Conservation (phyloP, 1,140 invertebrate genomes). For the Calephelis virginiensis region DNA sequence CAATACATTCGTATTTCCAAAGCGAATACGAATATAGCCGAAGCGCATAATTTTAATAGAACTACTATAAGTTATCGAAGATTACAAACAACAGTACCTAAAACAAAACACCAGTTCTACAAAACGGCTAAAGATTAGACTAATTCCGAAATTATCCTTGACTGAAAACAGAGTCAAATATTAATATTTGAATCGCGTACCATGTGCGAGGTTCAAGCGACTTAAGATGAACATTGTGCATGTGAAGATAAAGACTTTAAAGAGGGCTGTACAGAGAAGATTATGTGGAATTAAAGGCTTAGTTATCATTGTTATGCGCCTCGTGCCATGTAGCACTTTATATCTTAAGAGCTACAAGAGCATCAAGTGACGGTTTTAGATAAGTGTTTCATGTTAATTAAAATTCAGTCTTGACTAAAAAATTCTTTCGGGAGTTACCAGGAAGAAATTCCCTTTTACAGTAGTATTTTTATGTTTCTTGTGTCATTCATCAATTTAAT, state of each 20-base stretch:
- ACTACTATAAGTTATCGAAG: too few relatives aligned
- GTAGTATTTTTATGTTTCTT: too few relatives aligned
- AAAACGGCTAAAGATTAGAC: background rate
- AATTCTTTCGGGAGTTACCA: too few relatives aligned
- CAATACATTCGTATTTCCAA: too few relatives aligned
- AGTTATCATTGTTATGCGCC: slow-evolving; percentile 28
- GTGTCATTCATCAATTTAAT: too few relatives aligned
- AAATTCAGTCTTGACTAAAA: background rate
- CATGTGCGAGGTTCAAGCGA: slow-evolving; percentile 18
- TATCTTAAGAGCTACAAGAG: background rate
- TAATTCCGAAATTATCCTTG: slow-evolving; percentile 1
- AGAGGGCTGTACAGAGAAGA: slow-evolving; percentile 27
- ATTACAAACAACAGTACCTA: too few relatives aligned
- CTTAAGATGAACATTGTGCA: slow-evolving; percentile 24
- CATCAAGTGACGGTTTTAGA: background rate
- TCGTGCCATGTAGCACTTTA: slow-evolving; percentile 7
- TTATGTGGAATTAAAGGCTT: slow-evolving; percentile 32
- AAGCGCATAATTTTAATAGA: too few relatives aligned
- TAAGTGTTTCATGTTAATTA: background rate
- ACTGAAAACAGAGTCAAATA: slow-evolving; percentile 18
- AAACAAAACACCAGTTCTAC: too few relatives aligned
- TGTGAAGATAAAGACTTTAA: slow-evolving; percentile 29
- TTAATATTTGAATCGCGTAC: slow-evolving; percentile 19
- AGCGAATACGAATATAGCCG: too few relatives aligned
- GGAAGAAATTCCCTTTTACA: too few relatives aligned